Evolutionary conservation across 1,140 invertebrate genomes (phyloP).

Genomic region (Zophobas atratus): DNA sequence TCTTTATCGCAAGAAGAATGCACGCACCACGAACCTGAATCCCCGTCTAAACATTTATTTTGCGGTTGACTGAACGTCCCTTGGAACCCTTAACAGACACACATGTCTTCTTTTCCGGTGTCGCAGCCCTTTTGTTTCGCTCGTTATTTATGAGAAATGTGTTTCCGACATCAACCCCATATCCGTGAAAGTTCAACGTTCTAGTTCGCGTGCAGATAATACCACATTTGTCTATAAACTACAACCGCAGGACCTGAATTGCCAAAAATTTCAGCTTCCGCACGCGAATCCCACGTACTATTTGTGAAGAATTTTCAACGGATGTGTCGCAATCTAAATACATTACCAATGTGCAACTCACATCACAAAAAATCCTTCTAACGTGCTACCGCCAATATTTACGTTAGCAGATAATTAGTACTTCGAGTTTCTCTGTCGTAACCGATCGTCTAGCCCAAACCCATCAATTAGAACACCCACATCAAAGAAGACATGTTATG

Average conservation of each 20-base stretch:
- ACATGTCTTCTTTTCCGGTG: conserved; percentile 9
- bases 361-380: conserved; percentile 9
- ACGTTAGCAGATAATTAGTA: conserved; percentile 23
- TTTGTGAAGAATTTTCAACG: not conserved
- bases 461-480: conserved; percentile 31
- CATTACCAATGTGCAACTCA: not conserved
- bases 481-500: conserved; percentile 14
- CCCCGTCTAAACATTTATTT: conserved; percentile 9
- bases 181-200: conserved; percentile 26
- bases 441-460: not conserved
- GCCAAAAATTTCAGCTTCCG: conserved; percentile 29
- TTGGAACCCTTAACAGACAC: not conserved
- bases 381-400: conserved; percentile 1
- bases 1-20: not conserved
- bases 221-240: conserved; percentile 9
- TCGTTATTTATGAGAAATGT: conserved; percentile 15
- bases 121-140: conserved; percentile 19
- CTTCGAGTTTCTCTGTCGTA: conserved; percentile 2
- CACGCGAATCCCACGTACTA: conserved; percentile 15
- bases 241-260: not conserved
- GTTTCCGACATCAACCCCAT: conserved; percentile 32
- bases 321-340: not conserved
- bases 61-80: not conserved
- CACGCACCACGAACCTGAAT: not conserved
- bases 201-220: conserved; percentile 26